phyloP scores from a whole-genome alignment of 1,140 invertebrate genomes.

The Solenopsis invicta region DNA sequence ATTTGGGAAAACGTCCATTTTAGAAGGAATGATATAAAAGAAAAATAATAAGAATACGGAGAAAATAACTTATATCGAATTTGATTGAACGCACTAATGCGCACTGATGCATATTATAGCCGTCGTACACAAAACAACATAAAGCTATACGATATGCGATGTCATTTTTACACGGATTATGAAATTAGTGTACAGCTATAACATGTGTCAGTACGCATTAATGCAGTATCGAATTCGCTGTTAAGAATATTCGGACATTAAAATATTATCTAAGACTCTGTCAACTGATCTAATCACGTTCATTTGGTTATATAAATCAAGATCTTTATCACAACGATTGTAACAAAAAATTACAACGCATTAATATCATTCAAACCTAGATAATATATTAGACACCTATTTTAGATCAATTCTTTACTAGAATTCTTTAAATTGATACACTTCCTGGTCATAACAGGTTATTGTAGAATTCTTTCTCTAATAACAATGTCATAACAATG shows the following conservation, averaged over 20 bases:
- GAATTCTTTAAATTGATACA: no score
- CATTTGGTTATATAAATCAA: not conserved
- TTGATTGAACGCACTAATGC: no score
- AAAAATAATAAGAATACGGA: not conserved
- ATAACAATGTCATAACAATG: not conserved
- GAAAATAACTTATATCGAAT: not conserved
- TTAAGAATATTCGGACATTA: constrained; percentile 1
- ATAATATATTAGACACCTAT: not conserved
- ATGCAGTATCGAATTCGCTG: not conserved
- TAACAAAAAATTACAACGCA: not conserved
- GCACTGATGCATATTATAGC: no score
- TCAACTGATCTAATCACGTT: not conserved
- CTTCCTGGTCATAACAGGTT: not conserved
- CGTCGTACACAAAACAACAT: no score
- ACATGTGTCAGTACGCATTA: no score
- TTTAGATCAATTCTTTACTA: not conserved
- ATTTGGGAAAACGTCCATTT: not conserved
- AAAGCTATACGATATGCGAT: no score
- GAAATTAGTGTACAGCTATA: no score
- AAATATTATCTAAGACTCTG: not conserved
- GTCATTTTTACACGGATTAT: no score
- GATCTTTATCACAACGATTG: not conserved
- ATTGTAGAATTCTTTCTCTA: no score
- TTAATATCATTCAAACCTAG: not conserved
- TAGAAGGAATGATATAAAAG: no score